Evolutionary conservation across 1,140 invertebrate species (phyloP), one percentile per base, ranked within the genome.

Genomic region (Ips typographus): DNA sequence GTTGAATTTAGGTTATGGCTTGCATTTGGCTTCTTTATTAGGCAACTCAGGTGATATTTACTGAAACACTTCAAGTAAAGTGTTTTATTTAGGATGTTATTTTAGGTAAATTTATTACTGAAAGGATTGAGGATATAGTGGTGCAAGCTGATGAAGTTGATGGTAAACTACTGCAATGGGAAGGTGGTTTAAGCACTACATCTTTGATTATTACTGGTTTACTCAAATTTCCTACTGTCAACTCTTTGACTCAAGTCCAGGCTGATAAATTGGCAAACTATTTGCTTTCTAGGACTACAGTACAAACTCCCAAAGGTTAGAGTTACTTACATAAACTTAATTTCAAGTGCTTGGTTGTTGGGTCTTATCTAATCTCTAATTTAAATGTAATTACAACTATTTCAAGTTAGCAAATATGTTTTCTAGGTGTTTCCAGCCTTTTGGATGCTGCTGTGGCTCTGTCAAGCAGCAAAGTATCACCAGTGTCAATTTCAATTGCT

Each of bases 101-200:
- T 51, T 36, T 41, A 68, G 65, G 68, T 8, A 87, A 89, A 74
- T 91, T 92, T 82, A 90, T 90, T 43, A 86, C 88, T 65, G 88
- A 93, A 65, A 87, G 91, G 56, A 90, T 97, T 56, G 94, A 96
- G 83, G 94, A 97, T 83, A 89, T 93, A 51, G 84, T 98, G 72
- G 90, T 94, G 7, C 94, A 98, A 80, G 95, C 95, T 42, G 96
- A 99, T 85, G 95, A 98, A 86, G 90, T 96, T 38, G 92, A 98
- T 83, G 90, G 91, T 5, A 88, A 89, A 76, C 89, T 91, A 72
- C 83, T 96, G 47, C 91, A 98, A 83, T 98, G 96, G 82, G 96
- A 98, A 83, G 95, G 95, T 47, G 96, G 96, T 4, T 83, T 89
- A 22, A 79, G 65, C 69, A 74, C 81, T 73, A 74, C 78, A 84